A percentile compares a stretch with the other conserved stretches of the same genome.
Conservation (phyloP, 1,140 invertebrate genomes). For the Galleria mellonella region DNA sequence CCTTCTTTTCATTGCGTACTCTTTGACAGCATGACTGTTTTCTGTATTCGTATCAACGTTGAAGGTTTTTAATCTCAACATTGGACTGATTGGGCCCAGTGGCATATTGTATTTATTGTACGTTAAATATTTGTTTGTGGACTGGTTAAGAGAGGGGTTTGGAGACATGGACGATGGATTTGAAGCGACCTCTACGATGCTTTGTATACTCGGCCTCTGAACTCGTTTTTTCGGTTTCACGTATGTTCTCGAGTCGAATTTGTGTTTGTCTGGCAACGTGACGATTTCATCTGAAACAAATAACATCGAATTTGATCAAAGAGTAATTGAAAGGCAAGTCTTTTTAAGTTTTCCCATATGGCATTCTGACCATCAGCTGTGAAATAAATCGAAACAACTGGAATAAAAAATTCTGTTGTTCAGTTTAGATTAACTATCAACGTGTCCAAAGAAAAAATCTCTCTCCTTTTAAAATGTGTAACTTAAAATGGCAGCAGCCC, state of each 20-base stretch:
- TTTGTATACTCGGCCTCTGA: constrained; percentile 59
- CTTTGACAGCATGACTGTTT: constrained; percentile 43
- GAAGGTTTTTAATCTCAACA: constrained; percentile 59
- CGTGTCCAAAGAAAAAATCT: too few relatives aligned
- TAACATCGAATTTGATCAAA: not conserved
- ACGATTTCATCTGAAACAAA: constrained; percentile 52
- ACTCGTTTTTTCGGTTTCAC: constrained; percentile 60
- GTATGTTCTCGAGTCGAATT: constrained; percentile 69
- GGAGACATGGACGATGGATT: constrained; percentile 43
- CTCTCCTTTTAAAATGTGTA: too few relatives aligned
- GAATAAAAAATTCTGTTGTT: too few relatives aligned
- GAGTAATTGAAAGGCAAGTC: too few relatives aligned
- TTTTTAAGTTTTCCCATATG: too few relatives aligned
- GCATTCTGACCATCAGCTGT: too few relatives aligned
- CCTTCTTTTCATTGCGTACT: constrained; percentile 53
- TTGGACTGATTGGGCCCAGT: constrained; percentile 46
- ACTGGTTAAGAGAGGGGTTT: constrained; percentile 23
- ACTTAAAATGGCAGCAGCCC: too few relatives aligned
- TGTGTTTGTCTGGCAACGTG: constrained; percentile 60
- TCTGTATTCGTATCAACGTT: constrained; percentile 61
- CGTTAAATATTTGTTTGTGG: constrained; percentile 52
- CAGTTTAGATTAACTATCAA: too few relatives aligned
- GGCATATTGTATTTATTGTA: constrained; percentile 63
- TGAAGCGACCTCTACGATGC: constrained; percentile 48
- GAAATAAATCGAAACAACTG: too few relatives aligned